A percentile compares a stretch with the other conserved stretches of the same genome.
Conservation (phyloP, 2,888 invertebrate genomes). For the Mimas tiliae region DNA sequence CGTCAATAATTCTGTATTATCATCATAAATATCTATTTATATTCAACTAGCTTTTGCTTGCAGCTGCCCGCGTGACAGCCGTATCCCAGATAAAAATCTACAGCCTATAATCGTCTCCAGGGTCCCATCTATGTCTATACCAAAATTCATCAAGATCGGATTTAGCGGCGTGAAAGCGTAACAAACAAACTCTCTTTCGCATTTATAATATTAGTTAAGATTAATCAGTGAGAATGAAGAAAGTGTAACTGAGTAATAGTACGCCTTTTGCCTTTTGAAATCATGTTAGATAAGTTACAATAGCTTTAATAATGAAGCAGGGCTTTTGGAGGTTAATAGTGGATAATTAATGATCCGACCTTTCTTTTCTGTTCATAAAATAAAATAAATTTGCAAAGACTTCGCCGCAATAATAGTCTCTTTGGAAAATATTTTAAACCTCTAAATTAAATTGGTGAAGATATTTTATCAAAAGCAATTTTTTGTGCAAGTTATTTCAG, state of each 20-base stretch:
- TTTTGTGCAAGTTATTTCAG: too few species aligned
- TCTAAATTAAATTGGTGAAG: too few species aligned
- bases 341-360: background rate
- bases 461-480: too few species aligned
- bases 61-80: too few species aligned
- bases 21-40: conserved; percentile 28
- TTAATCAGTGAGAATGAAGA: conserved; percentile 30
- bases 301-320: background rate
- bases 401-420: background rate
- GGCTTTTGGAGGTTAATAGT: background rate
- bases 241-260: background rate
- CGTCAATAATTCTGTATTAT: conserved; percentile 31
- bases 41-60: too few species aligned
- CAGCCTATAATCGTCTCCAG: too few species aligned
- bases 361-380: background rate
- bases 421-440: background rate
- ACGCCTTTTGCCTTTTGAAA: background rate
- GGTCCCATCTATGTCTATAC: too few species aligned
- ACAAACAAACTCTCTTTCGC: too few species aligned
- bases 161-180: too few species aligned
- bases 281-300: conserved; percentile 1
- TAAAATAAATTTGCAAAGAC: background rate
- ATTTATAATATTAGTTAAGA: too few species aligned
- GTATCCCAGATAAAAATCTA: too few species aligned
- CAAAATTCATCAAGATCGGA: too few species aligned